A percentile compares a stretch with the other conserved stretches of the same genome.
phyloP scores from a whole-genome alignment of 1,140 invertebrate species.

The Zaprionus gabonicus region DNA sequence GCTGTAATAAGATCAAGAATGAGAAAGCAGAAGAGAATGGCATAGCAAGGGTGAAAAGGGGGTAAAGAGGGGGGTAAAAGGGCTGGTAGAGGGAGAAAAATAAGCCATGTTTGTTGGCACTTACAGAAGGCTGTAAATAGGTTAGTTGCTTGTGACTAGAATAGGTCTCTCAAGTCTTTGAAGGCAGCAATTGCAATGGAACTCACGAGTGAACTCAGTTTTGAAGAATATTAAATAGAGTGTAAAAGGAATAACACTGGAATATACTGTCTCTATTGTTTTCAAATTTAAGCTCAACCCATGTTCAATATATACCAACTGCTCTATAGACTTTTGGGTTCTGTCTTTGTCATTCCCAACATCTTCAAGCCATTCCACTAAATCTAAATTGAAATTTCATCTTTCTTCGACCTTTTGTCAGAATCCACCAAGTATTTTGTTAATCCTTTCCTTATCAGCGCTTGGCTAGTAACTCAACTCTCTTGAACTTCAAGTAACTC shows the following conservation, averaged over 20 bases:
- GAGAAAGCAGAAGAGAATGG: not conserved
- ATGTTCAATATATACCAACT: too few species aligned
- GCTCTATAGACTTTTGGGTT: too few species aligned
- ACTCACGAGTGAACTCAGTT: not conserved
- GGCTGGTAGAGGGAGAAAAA: not conserved
- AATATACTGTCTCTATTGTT: too few species aligned
- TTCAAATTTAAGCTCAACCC: not conserved
- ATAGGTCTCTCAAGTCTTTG: not conserved
- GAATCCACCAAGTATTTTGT: not conserved
- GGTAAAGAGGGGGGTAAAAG: not conserved
- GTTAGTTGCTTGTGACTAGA: conserved; percentile 5
- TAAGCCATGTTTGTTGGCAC: not conserved
- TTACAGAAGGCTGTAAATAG: not conserved
- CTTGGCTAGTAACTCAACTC: not conserved
- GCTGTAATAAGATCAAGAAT: conserved; percentile 12
- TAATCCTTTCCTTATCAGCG: not conserved
- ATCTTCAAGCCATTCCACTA: not conserved
- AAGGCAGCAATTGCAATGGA: not conserved
- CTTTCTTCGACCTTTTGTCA: not conserved
- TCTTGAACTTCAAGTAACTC: not conserved
- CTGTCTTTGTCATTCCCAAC: too few species aligned
- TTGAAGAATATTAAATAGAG: not conserved
- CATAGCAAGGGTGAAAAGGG: not conserved
- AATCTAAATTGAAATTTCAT: not conserved
- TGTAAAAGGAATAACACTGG: not conserved